Conservation (phyloP, 2,888 invertebrate genomes). For the Nomada ruficornis region DNA sequence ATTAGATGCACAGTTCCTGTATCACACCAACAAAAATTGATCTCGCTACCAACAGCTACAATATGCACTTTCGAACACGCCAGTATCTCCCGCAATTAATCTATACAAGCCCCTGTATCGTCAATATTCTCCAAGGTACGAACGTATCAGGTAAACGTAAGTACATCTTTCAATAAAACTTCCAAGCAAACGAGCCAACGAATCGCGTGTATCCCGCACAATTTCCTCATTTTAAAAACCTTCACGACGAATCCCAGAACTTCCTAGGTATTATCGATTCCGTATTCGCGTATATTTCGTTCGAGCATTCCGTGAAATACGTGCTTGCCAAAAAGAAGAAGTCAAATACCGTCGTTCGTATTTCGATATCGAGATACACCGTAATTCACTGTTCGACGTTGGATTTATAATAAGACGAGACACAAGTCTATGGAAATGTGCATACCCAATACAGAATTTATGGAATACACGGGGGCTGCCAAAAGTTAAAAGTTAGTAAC, state of each 20-base stretch:
- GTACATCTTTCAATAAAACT: constrained; percentile 22
- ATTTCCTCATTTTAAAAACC: constrained; percentile 14
- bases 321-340: constrained; percentile 25
- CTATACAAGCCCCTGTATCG: not conserved
- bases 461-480: too few species aligned
- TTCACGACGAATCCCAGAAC: constrained; percentile 11
- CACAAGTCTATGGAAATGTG: too few species aligned
- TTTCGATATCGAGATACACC: constrained; percentile 52
- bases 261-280: constrained; percentile 31
- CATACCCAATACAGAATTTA: too few species aligned
- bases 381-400: constrained; percentile 44
- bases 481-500: too few species aligned
- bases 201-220: not conserved
- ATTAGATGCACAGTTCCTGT: not conserved
- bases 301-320: not conserved
- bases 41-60: too few species aligned
- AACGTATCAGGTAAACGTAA: not conserved
- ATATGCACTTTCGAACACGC: not conserved
- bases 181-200: constrained; percentile 1
- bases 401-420: constrained; percentile 32
- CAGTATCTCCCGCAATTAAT: not conserved
- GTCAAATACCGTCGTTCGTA: constrained; percentile 27
- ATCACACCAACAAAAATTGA: not conserved
- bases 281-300: not conserved
- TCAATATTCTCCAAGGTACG: not conserved